Base-by-base conservation (phyloP, 1,140 invertebrate species). In the Whitmania pigra region DNA sequence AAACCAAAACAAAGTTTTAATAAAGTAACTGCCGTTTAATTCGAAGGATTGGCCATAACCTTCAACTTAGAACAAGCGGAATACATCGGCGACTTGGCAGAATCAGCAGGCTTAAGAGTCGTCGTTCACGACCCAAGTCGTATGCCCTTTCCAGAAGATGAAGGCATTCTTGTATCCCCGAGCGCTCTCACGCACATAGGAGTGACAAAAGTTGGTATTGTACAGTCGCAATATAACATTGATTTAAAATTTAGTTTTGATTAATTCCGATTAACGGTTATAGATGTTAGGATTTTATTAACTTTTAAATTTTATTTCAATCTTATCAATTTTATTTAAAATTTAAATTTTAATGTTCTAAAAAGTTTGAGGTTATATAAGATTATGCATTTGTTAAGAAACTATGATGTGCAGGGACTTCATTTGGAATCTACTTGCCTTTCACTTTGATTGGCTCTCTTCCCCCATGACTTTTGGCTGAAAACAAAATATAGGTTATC, bases 131-230 rank as follows among this genome's bases (percentile, higher is more conserved):
- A 66, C 22, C 72, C 68, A 43, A 63, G 55, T 7, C 40, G 53
- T 6, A 73, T 73, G 72, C 72, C 72, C 18, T 73, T 73, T 36
- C 72, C 72, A 9, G 54, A 73, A 63, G 72, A 73, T 43, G 72
- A 73, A 27, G 68, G 72, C n/a, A 49, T 72, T 20, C 29, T 72
- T 29, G 72, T 55, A 25, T 40, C 63, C 22, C 72, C 72, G 49
- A 49, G 63, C 9, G 29, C 36, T 27, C 18, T 69, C 6, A 72
- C 72, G 2, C 43, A 43, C 36, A 25, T 72, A 27, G 72, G 72
- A 57, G 53, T 72, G 25, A 22, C 29, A 25, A 40, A 72, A 60
- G 71, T 72, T 36, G 72, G 72, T 72, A 43, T 17, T n/a, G 25
- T 29, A 9, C 36, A 15, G 31, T 3, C 31, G 11, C 49, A 67